These are phyloP conservation scores for Zygaena filipendulae DNA, from an alignment of 2,888 invertebrate species.

Conservation along the genomic window DNA sequence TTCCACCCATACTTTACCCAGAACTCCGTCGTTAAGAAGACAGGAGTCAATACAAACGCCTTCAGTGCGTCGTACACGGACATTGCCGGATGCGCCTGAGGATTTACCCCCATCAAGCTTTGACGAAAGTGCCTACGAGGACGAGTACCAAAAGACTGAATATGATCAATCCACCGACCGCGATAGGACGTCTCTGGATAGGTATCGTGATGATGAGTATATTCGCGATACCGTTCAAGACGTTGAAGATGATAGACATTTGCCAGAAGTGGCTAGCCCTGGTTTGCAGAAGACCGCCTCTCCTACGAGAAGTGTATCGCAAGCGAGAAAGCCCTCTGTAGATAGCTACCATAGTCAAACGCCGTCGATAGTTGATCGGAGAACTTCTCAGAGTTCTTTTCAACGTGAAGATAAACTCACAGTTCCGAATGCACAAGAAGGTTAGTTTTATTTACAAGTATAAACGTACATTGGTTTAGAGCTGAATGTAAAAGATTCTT, in stretches of 20 bases:
- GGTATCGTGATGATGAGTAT: constrained; percentile 54
- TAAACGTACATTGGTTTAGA: not conserved
- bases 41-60: constrained; percentile 64
- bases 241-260: constrained; percentile 40
- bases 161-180: constrained; percentile 52
- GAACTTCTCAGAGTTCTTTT: constrained; percentile 59
- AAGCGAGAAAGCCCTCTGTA: constrained; percentile 50
- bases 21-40: constrained; percentile 53
- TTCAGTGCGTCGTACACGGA: constrained; percentile 53
- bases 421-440: constrained; percentile 50
- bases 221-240: constrained; percentile 47
- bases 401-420: constrained; percentile 67
- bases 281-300: constrained; percentile 49
- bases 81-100: constrained; percentile 59
- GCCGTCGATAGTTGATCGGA: constrained; percentile 51
- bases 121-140: constrained; percentile 66
- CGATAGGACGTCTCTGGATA: constrained; percentile 50
- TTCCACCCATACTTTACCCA: constrained; percentile 43
- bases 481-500: too few species aligned
- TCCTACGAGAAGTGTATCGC: constrained; percentile 43
- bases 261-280: constrained; percentile 36
- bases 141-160: constrained; percentile 65
- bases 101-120: constrained; percentile 48
- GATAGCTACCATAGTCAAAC: constrained; percentile 60
- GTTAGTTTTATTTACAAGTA: constrained; percentile 22